phyloP scores from a whole-genome alignment of 2,113 vertebrate genomes.

The Dermatemys mawii region DNA sequence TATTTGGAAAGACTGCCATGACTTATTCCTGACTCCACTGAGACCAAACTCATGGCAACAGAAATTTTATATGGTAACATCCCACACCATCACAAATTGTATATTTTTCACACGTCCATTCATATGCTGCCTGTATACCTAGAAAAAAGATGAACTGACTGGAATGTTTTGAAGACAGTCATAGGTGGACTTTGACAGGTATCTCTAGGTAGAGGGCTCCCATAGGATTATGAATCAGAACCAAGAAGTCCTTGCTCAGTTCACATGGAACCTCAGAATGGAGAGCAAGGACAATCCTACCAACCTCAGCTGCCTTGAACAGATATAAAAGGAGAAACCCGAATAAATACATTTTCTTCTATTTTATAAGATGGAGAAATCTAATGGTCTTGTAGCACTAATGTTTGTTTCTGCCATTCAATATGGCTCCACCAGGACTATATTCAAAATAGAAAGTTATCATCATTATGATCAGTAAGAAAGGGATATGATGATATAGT shows the following conservation, averaged over 20 bases:
- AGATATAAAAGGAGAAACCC: not conserved
- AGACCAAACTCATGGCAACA: not conserved
- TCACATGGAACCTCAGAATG: not conserved
- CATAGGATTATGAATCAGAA: accelerated
- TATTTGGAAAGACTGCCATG: not conserved
- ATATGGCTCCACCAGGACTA: not conserved
- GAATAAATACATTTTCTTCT: not conserved
- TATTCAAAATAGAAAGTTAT: not conserved
- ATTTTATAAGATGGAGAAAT: not conserved
- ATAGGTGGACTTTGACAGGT: not conserved
- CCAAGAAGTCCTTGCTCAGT: not conserved
- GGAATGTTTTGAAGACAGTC: not conserved
- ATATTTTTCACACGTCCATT: not conserved
- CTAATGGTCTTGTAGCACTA: accelerated
- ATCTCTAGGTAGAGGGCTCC: not conserved
- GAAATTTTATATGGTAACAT: not conserved
- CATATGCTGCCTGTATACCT: not conserved
- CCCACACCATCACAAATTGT: not conserved
- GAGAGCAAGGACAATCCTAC: not conserved
- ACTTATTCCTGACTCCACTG: not conserved
- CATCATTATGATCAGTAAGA: not conserved
- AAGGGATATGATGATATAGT: not conserved
- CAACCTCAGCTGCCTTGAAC: not conserved
- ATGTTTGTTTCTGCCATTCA: not conserved
- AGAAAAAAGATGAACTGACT: not conserved